phyloP scores from a whole-genome alignment of 2,113 vertebrate species.

The Rhea pennata region DNA sequence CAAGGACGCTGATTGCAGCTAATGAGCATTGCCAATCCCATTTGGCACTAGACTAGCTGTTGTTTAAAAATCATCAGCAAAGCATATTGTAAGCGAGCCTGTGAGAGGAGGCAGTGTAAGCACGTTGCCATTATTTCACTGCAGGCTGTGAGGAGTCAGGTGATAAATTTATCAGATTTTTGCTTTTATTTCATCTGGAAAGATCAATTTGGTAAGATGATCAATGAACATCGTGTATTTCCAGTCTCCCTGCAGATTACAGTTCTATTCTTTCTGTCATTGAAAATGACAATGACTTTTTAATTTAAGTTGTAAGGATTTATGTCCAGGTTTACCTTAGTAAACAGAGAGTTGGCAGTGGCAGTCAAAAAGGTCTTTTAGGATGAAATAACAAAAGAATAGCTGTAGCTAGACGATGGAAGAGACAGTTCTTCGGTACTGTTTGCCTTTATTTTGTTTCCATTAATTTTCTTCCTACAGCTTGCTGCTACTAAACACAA shows the following conservation, averaged over 20 bases:
- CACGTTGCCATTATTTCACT: slow-evolving; percentile 11
- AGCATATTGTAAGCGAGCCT: neutral
- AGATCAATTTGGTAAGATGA: slow-evolving; percentile 5
- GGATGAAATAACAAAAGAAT: neutral
- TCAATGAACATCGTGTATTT: neutral
- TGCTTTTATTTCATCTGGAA: slow-evolving; percentile 34
- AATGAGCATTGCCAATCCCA: neutral
- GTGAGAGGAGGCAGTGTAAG: neutral
- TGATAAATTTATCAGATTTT: neutral
- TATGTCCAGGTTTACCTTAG: neutral
- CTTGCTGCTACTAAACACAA: neutral
- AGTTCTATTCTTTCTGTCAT: neutral
- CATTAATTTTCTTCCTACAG: neutral
- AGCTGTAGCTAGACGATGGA: neutral
- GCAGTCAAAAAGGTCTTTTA: neutral
- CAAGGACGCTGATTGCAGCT: neutral
- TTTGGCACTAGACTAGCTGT: neutral
- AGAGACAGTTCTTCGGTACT: neutral
- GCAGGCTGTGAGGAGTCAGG: neutral
- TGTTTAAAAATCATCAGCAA: slow-evolving; percentile 10
- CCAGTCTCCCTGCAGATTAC: neutral
- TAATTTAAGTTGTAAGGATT: neutral
- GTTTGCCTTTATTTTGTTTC: neutral
- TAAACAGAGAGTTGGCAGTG: neutral
- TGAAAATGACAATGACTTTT: neutral